Conservation (phyloP, 1,140 invertebrate species). For the Aphaenogaster floridana region DNA sequence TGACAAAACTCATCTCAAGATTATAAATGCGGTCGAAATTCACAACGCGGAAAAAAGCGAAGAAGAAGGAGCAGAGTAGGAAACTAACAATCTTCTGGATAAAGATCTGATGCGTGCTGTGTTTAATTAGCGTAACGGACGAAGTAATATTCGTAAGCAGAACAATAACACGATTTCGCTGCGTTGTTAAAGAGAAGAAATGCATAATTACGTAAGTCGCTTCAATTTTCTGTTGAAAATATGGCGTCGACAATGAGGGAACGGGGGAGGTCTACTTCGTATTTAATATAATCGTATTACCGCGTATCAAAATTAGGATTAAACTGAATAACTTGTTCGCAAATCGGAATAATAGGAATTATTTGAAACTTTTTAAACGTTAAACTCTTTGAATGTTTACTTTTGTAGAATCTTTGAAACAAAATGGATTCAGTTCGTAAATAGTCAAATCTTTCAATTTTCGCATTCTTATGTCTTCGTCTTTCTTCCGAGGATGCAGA, state of each 20-base stretch:
- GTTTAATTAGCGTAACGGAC: constrained; percentile 53
- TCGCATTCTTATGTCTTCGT: neutral
- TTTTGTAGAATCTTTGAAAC: neutral
- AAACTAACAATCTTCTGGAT: constrained; percentile 34
- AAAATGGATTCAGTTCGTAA: neutral
- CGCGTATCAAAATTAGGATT: neutral
- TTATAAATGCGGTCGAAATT: constrained; percentile 14
- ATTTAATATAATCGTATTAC: constrained; percentile 14
- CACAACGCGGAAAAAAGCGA: constrained; percentile 1
- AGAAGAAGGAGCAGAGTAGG: neutral
- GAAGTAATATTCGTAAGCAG: constrained; percentile 39
- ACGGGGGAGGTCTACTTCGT: neutral
- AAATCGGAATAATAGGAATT: constrained; percentile 17
- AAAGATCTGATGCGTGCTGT: constrained; percentile 50
- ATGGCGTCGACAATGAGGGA: neutral
- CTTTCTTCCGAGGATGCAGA: neutral
- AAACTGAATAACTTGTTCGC: constrained; percentile 2
- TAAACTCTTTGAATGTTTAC: neutral
- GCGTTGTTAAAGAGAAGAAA: constrained; percentile 32
- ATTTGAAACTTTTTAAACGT: neutral
- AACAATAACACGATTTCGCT: constrained; percentile 8
- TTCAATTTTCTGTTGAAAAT: constrained; percentile 23
- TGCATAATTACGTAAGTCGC: neutral
- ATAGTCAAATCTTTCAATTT: neutral
- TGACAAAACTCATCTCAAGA: constrained; percentile 28